Percentiles rank a stretch among this genome's conserved stretches.
phyloP scores from a whole-genome alignment of 1,140 invertebrate genomes.

The Zaprionus africanus region DNA sequence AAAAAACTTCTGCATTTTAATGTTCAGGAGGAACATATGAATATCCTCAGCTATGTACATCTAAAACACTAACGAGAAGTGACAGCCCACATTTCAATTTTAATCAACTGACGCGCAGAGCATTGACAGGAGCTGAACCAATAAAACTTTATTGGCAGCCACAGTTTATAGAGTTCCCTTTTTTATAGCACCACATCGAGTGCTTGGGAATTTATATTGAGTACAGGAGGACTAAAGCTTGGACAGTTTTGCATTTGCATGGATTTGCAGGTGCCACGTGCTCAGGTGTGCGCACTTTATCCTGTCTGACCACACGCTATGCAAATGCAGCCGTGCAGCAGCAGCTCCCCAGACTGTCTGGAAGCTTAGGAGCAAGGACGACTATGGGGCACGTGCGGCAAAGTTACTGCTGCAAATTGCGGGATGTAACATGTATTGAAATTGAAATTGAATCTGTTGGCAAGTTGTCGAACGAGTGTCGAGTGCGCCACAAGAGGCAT shows the following conservation, averaged over 20 bases:
- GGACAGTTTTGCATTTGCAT: slow-evolving; percentile 3
- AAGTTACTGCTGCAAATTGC: slow-evolving; percentile 11
- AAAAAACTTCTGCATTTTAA: slow-evolving; percentile 11
- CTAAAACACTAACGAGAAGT: not conserved
- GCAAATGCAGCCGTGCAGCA: not conserved
- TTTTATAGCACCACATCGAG: not conserved
- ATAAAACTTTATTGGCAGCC: slow-evolving; percentile 44
- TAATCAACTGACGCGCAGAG: slow-evolving; percentile 42
- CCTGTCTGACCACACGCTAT: not conserved
- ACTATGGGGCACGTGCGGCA: not conserved
- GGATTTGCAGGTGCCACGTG: not conserved
- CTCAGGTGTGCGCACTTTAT: slow-evolving; percentile 9
- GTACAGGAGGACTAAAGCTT: not conserved
- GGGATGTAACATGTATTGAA: slow-evolving; percentile 18
- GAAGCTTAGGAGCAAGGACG: not conserved
- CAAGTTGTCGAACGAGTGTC: slow-evolving; percentile 14
- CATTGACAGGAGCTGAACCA: slow-evolving; percentile 41
- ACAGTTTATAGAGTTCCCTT: slow-evolving; percentile 1
- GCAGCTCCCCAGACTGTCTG: not conserved
- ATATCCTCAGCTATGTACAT: not conserved
- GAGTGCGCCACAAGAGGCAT: slow-evolving; percentile 18
- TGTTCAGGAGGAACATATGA: not conserved
- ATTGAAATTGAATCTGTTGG: slow-evolving; percentile 34
- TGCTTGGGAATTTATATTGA: slow-evolving; percentile 32
- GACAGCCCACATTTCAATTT: slow-evolving; percentile 30